Base-by-base conservation (phyloP, 1,140 invertebrate species). In the Triops cancriformis region DNA sequence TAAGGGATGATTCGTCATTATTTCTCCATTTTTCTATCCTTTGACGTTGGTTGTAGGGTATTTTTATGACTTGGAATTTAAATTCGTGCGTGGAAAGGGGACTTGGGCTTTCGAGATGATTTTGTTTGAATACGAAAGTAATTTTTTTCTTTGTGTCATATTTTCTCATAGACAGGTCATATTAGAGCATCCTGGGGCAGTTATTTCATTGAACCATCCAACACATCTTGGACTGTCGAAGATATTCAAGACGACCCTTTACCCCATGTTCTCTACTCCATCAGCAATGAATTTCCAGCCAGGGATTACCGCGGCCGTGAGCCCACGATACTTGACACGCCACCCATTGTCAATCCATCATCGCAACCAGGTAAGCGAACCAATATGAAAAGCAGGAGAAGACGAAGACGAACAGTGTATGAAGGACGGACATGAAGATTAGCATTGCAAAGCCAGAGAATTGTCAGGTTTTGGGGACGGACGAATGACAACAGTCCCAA, bases 141-240 rank as follows among this genome's bases (percentile, higher is more conserved):
- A 79, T 28, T 27, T 26, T 26, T 76, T 73, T 76, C 23, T 37
- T 79, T 51, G 11, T 23, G 7, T 37, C n/a, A 73, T 80, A 79
- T 80, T 74, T 80, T 72, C 81, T 76, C 79, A 86, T 86, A 91
- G 90, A 89, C 86, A 31, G 90, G 90, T 26, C 89, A 89, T 81
- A 87, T 91, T 80, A 86, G 86, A 77, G 89, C 89, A 4, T 86
- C 87, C 0, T 84, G 84, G 37, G 88, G 87, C 45, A 89, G 85
- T 82, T 91, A 87, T 83, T 87, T 89, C 80, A 90, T 91, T 78
- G 88, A 90, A 80, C 89, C 90, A 0, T 23, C 51, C 26, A 84
- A 84, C 14, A 86, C 87, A 77, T 82, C 84, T 74, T 87, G 85
- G 83, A 83, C 78, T 74, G 82, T 72, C 72, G 78, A 79, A 12